phyloP scores from a whole-genome alignment of 2,888 invertebrate genomes.

The Xestoiulus laeticollis region DNA sequence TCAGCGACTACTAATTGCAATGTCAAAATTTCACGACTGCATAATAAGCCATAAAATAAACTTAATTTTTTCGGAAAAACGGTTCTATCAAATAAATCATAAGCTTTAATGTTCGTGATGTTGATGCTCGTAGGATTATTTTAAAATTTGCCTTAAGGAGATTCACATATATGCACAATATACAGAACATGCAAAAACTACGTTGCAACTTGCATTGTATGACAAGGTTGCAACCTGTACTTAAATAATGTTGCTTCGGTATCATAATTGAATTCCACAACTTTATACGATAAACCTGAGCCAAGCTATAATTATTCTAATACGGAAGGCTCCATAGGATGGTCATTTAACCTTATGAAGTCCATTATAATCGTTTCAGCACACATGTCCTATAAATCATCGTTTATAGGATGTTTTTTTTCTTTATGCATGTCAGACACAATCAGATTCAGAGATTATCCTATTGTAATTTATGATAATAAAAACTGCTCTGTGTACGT shows the following conservation, averaged over 20 bases:
- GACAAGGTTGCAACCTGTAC: background rate
- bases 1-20: background rate
- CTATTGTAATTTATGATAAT: constrained; percentile 15
- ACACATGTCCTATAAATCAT: constrained; percentile 23
- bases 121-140: background rate
- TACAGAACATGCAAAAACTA: background rate
- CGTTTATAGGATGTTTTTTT: background rate
- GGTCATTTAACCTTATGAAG: constrained; percentile 1
- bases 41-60: background rate
- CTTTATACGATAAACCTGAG: background rate
- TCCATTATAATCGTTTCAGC: background rate
- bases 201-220: background rate
- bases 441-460: constrained; percentile 23
- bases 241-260: background rate
- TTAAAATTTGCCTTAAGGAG: background rate
- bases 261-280: constrained; percentile 1
- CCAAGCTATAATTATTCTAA: background rate
- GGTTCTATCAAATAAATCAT: background rate
- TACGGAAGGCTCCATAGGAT: constrained; percentile 23
- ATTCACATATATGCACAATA: background rate
- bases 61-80: background rate
- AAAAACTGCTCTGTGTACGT: background rate
- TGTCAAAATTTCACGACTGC: background rate
- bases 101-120: background rate
- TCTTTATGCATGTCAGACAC: constrained; percentile 27